Conservation (phyloP, 2,113 vertebrate species). For the Acanthisitta chloris region DNA sequence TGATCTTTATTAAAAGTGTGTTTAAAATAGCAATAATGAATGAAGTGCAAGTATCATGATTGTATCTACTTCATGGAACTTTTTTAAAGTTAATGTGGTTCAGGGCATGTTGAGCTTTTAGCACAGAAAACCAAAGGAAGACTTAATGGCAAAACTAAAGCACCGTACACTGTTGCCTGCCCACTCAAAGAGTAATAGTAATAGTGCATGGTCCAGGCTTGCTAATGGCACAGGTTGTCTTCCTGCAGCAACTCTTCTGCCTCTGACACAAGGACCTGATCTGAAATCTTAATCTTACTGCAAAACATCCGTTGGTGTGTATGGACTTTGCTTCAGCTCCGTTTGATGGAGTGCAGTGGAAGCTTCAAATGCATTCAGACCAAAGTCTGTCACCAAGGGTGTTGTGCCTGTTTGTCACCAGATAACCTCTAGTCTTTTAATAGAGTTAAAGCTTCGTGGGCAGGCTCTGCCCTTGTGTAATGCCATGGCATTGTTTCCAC, state of each 20-base stretch:
- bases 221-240: neutral
- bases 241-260: neutral
- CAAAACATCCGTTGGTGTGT: neutral
- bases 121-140: neutral
- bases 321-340: neutral
- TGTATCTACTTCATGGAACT: neutral
- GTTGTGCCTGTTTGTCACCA: conserved; percentile 30
- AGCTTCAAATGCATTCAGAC: neutral
- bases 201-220: neutral
- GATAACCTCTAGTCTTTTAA: conserved; percentile 21
- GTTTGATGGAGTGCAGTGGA: neutral
- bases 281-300: conserved; percentile 9
- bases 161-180: neutral
- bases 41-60: neutral
- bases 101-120: neutral
- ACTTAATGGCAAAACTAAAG: rapidly evolving
- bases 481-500: conserved; percentile 30
- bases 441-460: neutral
- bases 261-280: neutral
- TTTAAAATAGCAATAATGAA: neutral
- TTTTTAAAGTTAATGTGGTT: neutral
- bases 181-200: neutral
- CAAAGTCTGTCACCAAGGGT: neutral
- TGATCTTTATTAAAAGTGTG: neutral
- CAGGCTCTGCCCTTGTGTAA: conserved; percentile 13